Evolutionary conservation across 2,797 vertebrate genomes (phyloP).

Genomic region (Amblyraja radiata): DNA sequence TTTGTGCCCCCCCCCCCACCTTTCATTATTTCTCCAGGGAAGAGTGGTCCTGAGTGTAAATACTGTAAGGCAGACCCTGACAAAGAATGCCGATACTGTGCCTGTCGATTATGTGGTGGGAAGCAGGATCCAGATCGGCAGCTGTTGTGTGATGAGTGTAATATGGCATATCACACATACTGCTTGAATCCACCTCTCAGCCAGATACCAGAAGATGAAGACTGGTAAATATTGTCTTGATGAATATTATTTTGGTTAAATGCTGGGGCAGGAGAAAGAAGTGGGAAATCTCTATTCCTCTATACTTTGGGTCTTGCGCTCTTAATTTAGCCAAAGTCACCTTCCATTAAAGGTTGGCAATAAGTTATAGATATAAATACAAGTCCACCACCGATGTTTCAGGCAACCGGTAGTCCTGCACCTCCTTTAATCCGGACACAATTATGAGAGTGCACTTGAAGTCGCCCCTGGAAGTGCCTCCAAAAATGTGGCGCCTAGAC

Average conservation of each 20-base stretch:
- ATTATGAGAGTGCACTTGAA: no score
- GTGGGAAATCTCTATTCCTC: constrained; percentile 36
- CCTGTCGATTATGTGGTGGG: constrained; percentile 90
- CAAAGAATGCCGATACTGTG: constrained; percentile 86
- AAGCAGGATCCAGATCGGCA: constrained; percentile 97
- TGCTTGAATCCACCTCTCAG: constrained; percentile 92
- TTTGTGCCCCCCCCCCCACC: constrained; percentile 44
- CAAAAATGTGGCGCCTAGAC: no score
- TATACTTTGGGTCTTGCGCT: constrained; percentile 42
- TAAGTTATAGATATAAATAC: no score
- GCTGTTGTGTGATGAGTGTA: constrained; percentile 95
- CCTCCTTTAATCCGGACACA: no score
- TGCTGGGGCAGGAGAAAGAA: background rate
- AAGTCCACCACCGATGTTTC: no score
- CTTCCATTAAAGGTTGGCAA: background rate
- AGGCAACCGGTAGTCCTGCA: no score
- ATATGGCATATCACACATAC: constrained; percentile 98
- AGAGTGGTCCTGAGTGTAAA: constrained; percentile 95
- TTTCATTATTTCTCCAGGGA: constrained; percentile 61
- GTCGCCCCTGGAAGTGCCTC: no score
- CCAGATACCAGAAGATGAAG: constrained; percentile 92
- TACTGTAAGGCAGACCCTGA: constrained; percentile 93
- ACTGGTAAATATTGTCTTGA: constrained; percentile 71
- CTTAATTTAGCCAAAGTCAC: background rate
- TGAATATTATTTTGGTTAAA: background rate